phyloP scores from a whole-genome alignment of 2,888 invertebrate genomes.

The Cartodere bifasciata region DNA sequence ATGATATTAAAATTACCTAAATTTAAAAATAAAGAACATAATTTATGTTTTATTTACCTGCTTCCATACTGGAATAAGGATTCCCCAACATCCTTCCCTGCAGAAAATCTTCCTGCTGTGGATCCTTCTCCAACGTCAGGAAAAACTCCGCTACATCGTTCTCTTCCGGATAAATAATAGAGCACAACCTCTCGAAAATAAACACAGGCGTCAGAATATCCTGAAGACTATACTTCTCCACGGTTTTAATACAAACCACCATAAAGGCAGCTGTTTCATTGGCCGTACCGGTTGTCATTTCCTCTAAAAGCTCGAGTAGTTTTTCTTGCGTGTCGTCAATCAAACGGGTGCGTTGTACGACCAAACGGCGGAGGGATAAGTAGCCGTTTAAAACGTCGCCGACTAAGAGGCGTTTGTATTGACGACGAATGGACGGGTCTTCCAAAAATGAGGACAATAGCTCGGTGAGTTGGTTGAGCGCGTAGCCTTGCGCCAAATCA shows the following conservation, averaged over 20 bases:
- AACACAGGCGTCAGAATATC: conserved; percentile 95
- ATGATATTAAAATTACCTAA: too few relatives aligned
- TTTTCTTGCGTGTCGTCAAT: conserved; percentile 96
- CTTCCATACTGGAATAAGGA: conserved; percentile 89
- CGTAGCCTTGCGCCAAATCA: conserved; percentile 86
- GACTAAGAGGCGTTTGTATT: conserved; percentile 79
- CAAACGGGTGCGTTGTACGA: conserved; percentile 87
- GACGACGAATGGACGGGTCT: conserved; percentile 73
- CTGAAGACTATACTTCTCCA: conserved; percentile 78
- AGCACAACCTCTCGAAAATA: conserved; percentile 92
- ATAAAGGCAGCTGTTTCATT: conserved; percentile 94
- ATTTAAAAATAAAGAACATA: too few relatives aligned
- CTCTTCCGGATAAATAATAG: conserved; percentile 94
- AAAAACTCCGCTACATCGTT: conserved; percentile 95
- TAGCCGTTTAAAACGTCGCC: conserved; percentile 90
- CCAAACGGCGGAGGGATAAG: conserved; percentile 74
- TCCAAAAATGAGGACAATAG: conserved; percentile 79
- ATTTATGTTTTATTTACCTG: too few relatives aligned
- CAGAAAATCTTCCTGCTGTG: conserved; percentile 97
- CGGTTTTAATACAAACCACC: conserved; percentile 92
- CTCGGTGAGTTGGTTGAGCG: conserved; percentile 75
- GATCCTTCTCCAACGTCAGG: conserved; percentile 92
- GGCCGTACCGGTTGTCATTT: conserved; percentile 91
- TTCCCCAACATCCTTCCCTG: conserved; percentile 96
- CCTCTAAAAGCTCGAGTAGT: conserved; percentile 80